A percentile compares a stretch with the other conserved stretches of the same genome.
These are phyloP conservation scores for Bucco capensis DNA, from an alignment of 2,113 vertebrate species.

Conservation along the genomic window DNA sequence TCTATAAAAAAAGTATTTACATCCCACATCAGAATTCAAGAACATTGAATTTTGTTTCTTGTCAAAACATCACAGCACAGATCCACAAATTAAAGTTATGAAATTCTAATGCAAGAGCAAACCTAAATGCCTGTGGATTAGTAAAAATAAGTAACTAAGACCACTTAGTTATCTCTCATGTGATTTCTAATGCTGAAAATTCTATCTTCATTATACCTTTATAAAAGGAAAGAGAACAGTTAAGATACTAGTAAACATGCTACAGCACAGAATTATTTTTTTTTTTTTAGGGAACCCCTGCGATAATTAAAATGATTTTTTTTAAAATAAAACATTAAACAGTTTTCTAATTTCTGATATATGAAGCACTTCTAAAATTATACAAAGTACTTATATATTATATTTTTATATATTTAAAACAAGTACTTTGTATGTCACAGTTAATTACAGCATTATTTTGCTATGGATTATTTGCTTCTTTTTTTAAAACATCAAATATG, in stretches of 20 bases:
- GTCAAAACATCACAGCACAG: neutral
- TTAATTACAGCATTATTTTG: neutral
- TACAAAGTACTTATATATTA: neutral
- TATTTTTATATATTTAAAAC: too few relatives aligned
- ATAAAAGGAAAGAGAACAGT: neutral
- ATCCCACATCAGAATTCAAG: neutral
- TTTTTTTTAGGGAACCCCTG: neutral
- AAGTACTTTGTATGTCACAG: neutral
- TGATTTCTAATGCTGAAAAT: neutral
- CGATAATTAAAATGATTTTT: neutral
- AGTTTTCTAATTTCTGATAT: neutral
- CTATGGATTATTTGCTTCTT: neutral
- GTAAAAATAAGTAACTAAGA: neutral
- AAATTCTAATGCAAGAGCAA: neutral
- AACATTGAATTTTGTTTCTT: neutral
- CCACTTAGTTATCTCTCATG: neutral
- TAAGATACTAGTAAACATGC: neutral
- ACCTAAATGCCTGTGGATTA: neutral
- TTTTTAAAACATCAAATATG: neutral
- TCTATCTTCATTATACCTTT: neutral
- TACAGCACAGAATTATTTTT: neutral
- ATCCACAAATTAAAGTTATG: neutral
- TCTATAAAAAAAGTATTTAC: neutral
- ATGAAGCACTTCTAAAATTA: neutral
- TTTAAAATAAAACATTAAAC: neutral